phyloP scores from a whole-genome alignment of 2,888 invertebrate genomes.

The Melieria crassipennis region DNA sequence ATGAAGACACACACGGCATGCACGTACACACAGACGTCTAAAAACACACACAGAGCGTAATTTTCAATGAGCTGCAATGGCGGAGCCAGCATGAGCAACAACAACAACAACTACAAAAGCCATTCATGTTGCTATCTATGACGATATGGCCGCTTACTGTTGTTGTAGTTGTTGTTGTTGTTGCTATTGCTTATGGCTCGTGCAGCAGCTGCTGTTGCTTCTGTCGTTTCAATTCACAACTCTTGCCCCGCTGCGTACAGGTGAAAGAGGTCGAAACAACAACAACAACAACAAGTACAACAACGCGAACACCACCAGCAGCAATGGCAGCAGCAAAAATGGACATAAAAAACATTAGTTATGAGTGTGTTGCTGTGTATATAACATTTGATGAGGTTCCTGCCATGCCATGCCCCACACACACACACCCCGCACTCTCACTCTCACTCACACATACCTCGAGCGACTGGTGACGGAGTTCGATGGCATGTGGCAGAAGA shows the following conservation, averaged over 20 bases:
- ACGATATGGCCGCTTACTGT: background rate
- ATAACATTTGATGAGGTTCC: slow-evolving; percentile 16
- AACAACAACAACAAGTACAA: background rate
- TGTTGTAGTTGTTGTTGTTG: background rate
- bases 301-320: background rate
- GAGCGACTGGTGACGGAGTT: background rate
- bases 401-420: background rate
- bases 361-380: background rate
- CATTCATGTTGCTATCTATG: too few relatives aligned
- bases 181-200: background rate
- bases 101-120: too few relatives aligned
- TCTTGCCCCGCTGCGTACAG: background rate
- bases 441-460: background rate
- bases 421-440: background rate
- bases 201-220: too few relatives aligned
- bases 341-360: too few relatives aligned
- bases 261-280: background rate
- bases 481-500: background rate
- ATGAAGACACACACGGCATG: too few relatives aligned
- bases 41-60: too few relatives aligned
- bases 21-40: too few relatives aligned
- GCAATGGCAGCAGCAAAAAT: background rate
- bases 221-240: background rate
- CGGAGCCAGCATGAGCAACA: too few relatives aligned
- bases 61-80: too few relatives aligned